phyloP scores from a whole-genome alignment of 2,888 invertebrate species.

The Slavum lentiscoides region DNA sequence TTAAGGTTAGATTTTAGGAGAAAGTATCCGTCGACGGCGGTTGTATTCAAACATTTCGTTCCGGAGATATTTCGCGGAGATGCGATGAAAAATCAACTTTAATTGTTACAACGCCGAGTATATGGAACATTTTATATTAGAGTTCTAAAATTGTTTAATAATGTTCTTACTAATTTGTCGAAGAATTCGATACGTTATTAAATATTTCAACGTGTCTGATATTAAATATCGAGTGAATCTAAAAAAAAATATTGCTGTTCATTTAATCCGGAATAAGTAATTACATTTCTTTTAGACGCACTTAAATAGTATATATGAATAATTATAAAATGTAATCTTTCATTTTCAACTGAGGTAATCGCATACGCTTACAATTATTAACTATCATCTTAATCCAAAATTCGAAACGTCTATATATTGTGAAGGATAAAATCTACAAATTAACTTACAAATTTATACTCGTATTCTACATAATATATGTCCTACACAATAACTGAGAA shows the following conservation, averaged over 20 bases:
- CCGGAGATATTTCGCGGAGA: neutral
- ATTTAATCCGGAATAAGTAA: neutral
- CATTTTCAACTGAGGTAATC: too few relatives aligned
- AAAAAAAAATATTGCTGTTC: neutral
- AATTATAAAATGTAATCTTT: too few relatives aligned
- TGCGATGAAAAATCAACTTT: slow-evolving; percentile 1
- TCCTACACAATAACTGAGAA: too few relatives aligned
- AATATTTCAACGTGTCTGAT: neutral
- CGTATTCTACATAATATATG: too few relatives aligned
- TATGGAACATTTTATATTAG: slow-evolving; percentile 1
- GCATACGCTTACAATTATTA: too few relatives aligned
- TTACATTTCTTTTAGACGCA: neutral
- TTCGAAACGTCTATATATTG: too few relatives aligned
- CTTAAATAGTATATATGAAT: too few relatives aligned
- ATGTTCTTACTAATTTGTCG: too few relatives aligned
- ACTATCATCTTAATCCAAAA: too few relatives aligned
- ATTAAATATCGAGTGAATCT: slow-evolving; percentile 3
- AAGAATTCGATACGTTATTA: neutral
- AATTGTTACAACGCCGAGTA: neutral
- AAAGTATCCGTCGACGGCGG: slow-evolving; percentile 15
- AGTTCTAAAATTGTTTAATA: neutral
- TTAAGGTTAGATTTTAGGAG: neutral
- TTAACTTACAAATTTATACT: too few relatives aligned
- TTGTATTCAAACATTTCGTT: neutral
- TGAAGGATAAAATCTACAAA: too few relatives aligned